Evolutionary conservation across 2,113 vertebrate genomes (phyloP).

Genomic region (Plotosus lineatus): DNA sequence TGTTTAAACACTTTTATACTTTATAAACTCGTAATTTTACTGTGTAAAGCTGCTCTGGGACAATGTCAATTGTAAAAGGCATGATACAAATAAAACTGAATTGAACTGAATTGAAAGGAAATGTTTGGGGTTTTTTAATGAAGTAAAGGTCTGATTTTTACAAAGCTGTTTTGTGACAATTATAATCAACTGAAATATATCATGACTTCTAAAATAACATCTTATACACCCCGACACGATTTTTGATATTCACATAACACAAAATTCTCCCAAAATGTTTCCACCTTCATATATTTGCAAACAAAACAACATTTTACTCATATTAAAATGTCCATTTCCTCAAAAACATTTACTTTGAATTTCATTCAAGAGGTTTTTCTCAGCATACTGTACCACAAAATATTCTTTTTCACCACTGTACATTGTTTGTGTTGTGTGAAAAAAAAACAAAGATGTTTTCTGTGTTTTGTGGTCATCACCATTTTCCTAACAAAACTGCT

Average conservation of each 20-base stretch:
- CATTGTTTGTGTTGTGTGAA: neutral
- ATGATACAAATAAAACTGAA: too few relatives aligned
- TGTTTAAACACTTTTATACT: too few relatives aligned
- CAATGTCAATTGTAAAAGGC: too few relatives aligned
- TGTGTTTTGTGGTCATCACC: conserved; percentile 12
- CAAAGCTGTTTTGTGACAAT: neutral
- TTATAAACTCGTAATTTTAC: too few relatives aligned
- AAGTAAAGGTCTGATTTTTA: conserved; percentile 14
- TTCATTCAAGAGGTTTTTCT: neutral
- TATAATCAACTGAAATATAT: neutral
- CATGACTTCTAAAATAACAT: neutral
- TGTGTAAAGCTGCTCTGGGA: too few relatives aligned
- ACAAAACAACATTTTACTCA: neutral
- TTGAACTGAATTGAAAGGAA: too few relatives aligned
- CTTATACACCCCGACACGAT: neutral
- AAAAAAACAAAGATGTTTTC: conserved; percentile 10
- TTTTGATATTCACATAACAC: neutral
- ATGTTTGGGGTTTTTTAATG: too few relatives aligned
- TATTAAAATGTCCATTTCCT: neutral
- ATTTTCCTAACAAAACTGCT: conserved; percentile 21
- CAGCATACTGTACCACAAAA: neutral
- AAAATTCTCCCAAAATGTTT: neutral
- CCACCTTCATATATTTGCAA: neutral
- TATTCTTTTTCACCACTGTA: neutral
- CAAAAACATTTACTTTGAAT: neutral